Percentiles rank a stretch among this genome's conserved stretches.
phyloP scores from a whole-genome alignment of 2,888 invertebrate genomes.

The Eumacrocentrus americanus region DNA sequence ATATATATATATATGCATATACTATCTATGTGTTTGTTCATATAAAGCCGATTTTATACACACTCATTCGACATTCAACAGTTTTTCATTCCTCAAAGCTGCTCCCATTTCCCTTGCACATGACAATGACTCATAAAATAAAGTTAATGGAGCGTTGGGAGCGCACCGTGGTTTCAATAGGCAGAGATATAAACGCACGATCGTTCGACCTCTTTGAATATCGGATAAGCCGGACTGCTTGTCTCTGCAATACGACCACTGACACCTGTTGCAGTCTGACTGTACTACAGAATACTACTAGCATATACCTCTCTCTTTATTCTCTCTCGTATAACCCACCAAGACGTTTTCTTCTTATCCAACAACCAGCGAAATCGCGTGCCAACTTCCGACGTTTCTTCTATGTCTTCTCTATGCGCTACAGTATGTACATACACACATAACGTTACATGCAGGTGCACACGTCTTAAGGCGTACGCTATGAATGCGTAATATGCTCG shows the following conservation, averaged over 20 bases:
- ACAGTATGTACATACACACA: constrained; percentile 15
- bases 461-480: constrained; percentile 16
- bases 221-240: constrained; percentile 10
- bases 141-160: constrained; percentile 15
- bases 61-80: no score
- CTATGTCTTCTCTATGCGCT: not conserved
- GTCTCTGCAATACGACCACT: constrained; percentile 18
- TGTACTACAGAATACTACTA: constrained; percentile 13
- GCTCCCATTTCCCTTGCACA: not conserved
- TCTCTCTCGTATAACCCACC: not conserved
- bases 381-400: constrained; percentile 10
- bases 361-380: constrained; percentile 17
- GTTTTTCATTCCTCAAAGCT: no score
- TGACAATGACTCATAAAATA: constrained; percentile 14
- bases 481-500: constrained; percentile 31
- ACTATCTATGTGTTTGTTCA: no score
- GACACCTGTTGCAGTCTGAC: constrained; percentile 35
- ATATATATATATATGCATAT: not conserved
- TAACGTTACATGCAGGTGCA: constrained; percentile 11
- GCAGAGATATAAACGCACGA: constrained; percentile 6
- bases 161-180: constrained; percentile 8
- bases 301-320: not conserved
- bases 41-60: no score
- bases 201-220: constrained; percentile 20
- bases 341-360: constrained; percentile 21